Evolutionary conservation across 1,140 invertebrate species (phyloP).

Genomic region (Frieseomelitta varia): DNA sequence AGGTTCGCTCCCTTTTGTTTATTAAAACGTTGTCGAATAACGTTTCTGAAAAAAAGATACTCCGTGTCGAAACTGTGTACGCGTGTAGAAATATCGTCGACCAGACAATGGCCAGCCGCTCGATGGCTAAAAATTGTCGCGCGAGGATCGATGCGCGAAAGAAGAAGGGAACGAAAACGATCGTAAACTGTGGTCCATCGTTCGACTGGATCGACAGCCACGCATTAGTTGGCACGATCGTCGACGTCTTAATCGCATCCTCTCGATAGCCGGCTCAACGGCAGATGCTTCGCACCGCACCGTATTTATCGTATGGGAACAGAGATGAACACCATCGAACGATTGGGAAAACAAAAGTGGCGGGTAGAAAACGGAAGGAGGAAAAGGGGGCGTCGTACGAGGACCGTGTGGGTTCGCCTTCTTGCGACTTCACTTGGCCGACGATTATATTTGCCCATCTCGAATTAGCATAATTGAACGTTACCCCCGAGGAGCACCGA

Average conservation of each 20-base stretch:
- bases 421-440: slow-evolving; percentile 8
- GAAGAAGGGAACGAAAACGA: neutral
- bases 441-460: slow-evolving; percentile 70
- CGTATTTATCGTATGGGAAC: slow-evolving; percentile 51
- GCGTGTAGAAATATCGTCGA: neutral
- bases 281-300: slow-evolving; percentile 13
- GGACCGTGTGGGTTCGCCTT: slow-evolving; percentile 11
- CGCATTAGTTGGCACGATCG: slow-evolving; percentile 62
- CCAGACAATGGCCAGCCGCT: no score
- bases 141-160: no score
- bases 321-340: neutral
- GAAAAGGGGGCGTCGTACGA: slow-evolving; percentile 19
- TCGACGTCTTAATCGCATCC: slow-evolving; percentile 54
- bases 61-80: neutral
- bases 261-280: slow-evolving; percentile 24
- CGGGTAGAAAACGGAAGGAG: neutral
- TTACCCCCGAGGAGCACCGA: slow-evolving; percentile 60
- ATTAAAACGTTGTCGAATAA: neutral
- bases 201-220: slow-evolving; percentile 48
- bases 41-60: neutral
- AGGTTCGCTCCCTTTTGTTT: neutral
- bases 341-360: neutral
- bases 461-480: slow-evolving; percentile 76
- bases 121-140: neutral
- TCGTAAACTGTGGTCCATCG: neutral